Evolutionary conservation across 2,888 invertebrate species (phyloP).

Genomic region (Amaurobius ferox): DNA sequence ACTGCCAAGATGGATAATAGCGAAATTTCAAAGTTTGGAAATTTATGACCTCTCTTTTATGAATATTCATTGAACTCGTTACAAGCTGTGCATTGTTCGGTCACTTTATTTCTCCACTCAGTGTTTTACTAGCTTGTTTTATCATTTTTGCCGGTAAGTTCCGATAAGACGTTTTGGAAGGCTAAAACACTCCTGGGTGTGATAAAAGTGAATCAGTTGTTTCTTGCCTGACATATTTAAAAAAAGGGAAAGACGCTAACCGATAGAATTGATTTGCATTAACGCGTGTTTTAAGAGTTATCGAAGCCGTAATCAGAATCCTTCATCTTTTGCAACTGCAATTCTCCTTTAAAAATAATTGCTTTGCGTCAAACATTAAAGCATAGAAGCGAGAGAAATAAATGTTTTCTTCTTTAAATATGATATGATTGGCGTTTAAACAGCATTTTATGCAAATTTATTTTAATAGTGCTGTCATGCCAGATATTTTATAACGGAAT

Average conservation of each 20-base stretch:
- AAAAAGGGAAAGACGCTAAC: background rate
- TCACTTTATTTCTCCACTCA: constrained; percentile 9
- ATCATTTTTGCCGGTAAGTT: constrained; percentile 37
- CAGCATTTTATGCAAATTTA: too few relatives aligned
- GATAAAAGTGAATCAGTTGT: constrained; percentile 53
- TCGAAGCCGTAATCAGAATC: background rate
- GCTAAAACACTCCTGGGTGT: constrained; percentile 41
- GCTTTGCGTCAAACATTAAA: too few relatives aligned
- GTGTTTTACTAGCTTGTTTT: constrained; percentile 40
- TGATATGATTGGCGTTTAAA: too few relatives aligned
- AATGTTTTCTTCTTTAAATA: too few relatives aligned
- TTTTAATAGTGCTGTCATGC: too few relatives aligned
- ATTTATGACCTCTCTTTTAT: constrained; percentile 55
- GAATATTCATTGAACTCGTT: constrained; percentile 59
- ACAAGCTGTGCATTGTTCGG: background rate
- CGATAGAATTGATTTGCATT: background rate
- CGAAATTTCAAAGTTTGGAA: constrained; percentile 14
- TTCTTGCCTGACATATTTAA: constrained; percentile 28
- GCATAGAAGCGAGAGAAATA: too few relatives aligned
- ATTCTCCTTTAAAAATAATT: too few relatives aligned
- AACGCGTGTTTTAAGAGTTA: background rate
- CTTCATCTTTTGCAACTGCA: background rate
- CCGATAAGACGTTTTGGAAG: constrained; percentile 24
- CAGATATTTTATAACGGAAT: too few relatives aligned
- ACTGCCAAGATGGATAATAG: background rate